Base-by-base conservation (phyloP, 2,113 vertebrate species). In the Dinomys branickii region DNA sequence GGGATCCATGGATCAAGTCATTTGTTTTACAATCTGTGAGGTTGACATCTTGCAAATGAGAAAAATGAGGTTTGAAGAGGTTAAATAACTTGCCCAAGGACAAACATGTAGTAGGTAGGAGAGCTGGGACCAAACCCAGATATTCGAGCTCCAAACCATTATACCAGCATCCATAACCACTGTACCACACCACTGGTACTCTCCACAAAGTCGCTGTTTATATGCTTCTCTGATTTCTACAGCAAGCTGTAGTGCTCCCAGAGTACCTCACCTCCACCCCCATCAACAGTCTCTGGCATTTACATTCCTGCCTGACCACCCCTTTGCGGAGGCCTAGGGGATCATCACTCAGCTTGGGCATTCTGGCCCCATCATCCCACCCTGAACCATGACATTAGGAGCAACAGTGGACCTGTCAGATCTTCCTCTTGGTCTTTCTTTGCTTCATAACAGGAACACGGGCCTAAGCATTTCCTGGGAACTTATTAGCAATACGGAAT, bases 171-270 rank as follows among this genome's bases (percentile, higher is more conserved):
- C 52, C 26, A 38, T 58, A 11, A 9, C 88, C 50, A 17, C 17
- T 0, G 2, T 2, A 5, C 35, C 33, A 19, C 2, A 6, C 19
- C 38, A 5, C 26, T 2, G 17, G 47, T 24, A 12, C 17, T 9
- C 47, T 26, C 56, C 19, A 83, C n/a, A 81, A 38, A 61, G 28
- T 33, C 58, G 26, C 17, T 3, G 30, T 24, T 59, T 33, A 35
- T 41, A 44, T 4, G 28, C 11, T 52, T 81, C 28, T 1, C 67
- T 58, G 61, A 20, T 50, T 63, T 50, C 20, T 54, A 28, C 3
- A 44, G 38, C 59, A 47, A 93, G 10, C 69, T 92, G 58, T 65
- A 75, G n/a, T 10, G 2, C 52, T 81, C 83, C 65, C 65, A 65
- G 56, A 52, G 52, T 14, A 26, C 41, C 38, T 58, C 9, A 35